Evolutionary conservation across 2,797 vertebrate species (phyloP).

Genomic region (Anolis apletophallus): DNA sequence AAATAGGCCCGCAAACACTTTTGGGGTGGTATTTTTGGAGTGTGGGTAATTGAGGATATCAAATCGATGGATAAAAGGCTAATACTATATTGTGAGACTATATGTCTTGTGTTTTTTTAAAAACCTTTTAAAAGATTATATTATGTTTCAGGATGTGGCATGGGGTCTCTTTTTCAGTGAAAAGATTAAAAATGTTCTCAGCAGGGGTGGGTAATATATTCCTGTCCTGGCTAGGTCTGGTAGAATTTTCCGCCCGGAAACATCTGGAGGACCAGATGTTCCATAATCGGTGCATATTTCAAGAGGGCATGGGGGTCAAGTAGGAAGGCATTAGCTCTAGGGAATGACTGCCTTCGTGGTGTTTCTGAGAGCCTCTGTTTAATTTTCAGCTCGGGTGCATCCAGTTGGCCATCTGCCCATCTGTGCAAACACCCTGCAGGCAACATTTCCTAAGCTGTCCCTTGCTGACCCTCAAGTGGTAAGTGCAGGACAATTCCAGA

Average conservation of each 20-base stretch:
- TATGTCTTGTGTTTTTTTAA: too few relatives aligned
- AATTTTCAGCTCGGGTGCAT: constrained; percentile 62
- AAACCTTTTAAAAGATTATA: neutral
- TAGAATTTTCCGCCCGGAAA: neutral
- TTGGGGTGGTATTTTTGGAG: too few relatives aligned
- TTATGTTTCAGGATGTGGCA: neutral
- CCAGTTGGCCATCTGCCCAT: too few relatives aligned
- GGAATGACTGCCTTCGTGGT: constrained; percentile 13
- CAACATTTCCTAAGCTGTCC: constrained; percentile 71
- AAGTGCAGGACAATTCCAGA: constrained; percentile 61
- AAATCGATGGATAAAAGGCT: too few relatives aligned
- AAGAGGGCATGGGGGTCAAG: neutral
- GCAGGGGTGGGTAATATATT: neutral
- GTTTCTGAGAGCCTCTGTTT: constrained; percentile 50
- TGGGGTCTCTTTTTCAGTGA: neutral
- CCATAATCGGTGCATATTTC: neutral
- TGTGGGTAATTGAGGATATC: too few relatives aligned
- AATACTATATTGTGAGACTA: too few relatives aligned
- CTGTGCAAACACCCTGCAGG: constrained; percentile 66
- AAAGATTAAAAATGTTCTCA: neutral
- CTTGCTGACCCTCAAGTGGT: constrained; percentile 74
- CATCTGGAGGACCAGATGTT: neutral
- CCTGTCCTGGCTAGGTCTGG: neutral
- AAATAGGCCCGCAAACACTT: too few relatives aligned
- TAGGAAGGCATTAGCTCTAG: neutral